Conservation (phyloP, 2,888 invertebrate species). For the Eupithecia dodoneata region DNA sequence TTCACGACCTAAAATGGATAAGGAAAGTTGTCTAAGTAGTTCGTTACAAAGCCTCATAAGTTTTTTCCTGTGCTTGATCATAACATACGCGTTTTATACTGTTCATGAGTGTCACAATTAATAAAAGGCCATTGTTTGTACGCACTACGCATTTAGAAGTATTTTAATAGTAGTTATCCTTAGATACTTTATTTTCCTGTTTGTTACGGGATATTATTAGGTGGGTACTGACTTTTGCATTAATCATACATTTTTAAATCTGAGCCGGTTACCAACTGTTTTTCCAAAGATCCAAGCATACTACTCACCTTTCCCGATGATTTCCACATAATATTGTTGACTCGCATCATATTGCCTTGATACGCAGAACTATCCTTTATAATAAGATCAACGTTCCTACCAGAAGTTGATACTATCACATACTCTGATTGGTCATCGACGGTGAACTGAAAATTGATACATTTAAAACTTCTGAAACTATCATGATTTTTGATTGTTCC, state of each 20-base stretch:
- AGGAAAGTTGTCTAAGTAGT: background rate
- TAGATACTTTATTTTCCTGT: background rate
- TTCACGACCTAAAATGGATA: slow-evolving; percentile 34
- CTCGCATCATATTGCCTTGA: background rate
- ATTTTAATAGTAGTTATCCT: background rate
- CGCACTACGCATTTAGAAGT: background rate
- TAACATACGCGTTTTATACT: background rate
- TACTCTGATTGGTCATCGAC: slow-evolving; percentile 41
- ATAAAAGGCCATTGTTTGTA: background rate
- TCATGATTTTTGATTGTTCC: no score
- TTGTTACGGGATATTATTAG: background rate
- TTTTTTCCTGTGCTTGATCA: background rate
- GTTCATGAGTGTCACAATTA: background rate
- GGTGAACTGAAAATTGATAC: slow-evolving; percentile 39
- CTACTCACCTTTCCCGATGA: slow-evolving; percentile 39
- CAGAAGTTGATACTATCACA: slow-evolving; percentile 36
- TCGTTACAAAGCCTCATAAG: background rate
- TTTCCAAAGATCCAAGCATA: background rate
- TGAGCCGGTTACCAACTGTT: background rate
- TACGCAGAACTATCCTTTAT: slow-evolving; percentile 2
- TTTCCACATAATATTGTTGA: slow-evolving; percentile 34
- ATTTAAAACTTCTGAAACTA: no score
- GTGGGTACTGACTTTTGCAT: background rate
- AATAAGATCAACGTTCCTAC: slow-evolving; percentile 28
- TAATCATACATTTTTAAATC: background rate